phyloP scores from a whole-genome alignment of 2,888 invertebrate genomes.

The Bruchidius siliquastri region DNA sequence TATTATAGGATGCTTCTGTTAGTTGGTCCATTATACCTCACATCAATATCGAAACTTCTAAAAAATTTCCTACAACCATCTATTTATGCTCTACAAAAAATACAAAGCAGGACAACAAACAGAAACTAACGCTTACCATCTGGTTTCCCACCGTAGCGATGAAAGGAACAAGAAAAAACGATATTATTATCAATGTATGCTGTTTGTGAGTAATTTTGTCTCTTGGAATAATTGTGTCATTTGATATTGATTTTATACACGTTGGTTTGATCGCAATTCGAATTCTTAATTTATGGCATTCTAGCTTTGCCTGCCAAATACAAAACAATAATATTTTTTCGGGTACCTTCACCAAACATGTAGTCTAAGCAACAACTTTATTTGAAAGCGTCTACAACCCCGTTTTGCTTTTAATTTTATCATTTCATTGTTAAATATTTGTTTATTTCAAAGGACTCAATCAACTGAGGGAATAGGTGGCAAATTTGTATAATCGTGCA shows the following conservation, averaged over 20 bases:
- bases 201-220: background rate
- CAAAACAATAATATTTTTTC: too few species aligned
- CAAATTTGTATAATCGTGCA: too few species aligned
- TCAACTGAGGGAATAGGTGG: too few species aligned
- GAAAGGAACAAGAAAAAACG: conserved; percentile 35
- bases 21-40: background rate
- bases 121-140: conserved; percentile 50
- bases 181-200: background rate
- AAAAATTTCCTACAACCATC: background rate
- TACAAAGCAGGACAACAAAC: conserved; percentile 11
- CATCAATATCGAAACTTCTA: background rate
- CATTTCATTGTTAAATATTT: too few species aligned
- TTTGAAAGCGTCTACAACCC: too few species aligned
- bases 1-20: background rate
- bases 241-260: background rate
- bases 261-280: too few species aligned
- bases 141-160: conserved; percentile 46
- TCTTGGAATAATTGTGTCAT: background rate
- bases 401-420: too few species aligned
- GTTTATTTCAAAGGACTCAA: too few species aligned
- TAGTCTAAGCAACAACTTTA: too few species aligned
- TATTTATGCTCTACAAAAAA: background rate
- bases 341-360: too few species aligned
- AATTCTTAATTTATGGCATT: too few species aligned
- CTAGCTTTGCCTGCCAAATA: too few species aligned